phyloP scores from a whole-genome alignment of 2,797 vertebrate genomes.

The Sebastes reedi region DNA sequence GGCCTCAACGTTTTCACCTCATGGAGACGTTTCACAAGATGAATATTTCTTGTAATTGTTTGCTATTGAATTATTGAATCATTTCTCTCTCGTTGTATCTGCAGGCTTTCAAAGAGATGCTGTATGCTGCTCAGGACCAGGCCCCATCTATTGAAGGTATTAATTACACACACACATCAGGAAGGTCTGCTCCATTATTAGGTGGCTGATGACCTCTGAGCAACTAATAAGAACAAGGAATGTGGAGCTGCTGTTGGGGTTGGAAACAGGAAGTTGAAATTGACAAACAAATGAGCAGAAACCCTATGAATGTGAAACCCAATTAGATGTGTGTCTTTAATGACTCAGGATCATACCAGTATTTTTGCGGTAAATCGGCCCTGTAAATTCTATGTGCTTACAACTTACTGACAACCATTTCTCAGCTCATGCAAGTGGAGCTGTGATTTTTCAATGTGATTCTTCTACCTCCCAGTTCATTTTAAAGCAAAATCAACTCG shows the following conservation, averaged over 20 bases:
- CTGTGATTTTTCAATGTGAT: not conserved
- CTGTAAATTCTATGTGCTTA: not conserved
- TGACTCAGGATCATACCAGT: not conserved
- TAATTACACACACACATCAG: not conserved
- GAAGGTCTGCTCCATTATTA: not conserved
- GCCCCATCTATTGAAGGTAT: slow-evolving; percentile 99
- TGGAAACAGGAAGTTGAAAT: not conserved
- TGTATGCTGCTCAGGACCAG: slow-evolving; percentile 98
- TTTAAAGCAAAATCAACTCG: too few species aligned
- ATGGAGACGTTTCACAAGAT: not conserved
- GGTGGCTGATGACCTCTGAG: not conserved
- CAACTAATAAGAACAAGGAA: not conserved
- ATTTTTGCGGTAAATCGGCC: not conserved
- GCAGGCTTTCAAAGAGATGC: slow-evolving; percentile 98
- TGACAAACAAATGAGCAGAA: not conserved
- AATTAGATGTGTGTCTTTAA: not conserved
- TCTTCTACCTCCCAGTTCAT: too few species aligned
- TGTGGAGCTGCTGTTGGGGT: not conserved
- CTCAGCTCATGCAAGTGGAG: not conserved
- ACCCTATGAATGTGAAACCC: not conserved
- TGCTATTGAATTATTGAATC: not conserved
- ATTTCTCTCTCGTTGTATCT: slow-evolving; percentile 43
- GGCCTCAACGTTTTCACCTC: not conserved
- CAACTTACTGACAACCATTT: not conserved
- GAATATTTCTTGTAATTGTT: not conserved